Evolutionary conservation across 2,888 invertebrate genomes (phyloP).

Genomic region (Strigamia crassipes): DNA sequence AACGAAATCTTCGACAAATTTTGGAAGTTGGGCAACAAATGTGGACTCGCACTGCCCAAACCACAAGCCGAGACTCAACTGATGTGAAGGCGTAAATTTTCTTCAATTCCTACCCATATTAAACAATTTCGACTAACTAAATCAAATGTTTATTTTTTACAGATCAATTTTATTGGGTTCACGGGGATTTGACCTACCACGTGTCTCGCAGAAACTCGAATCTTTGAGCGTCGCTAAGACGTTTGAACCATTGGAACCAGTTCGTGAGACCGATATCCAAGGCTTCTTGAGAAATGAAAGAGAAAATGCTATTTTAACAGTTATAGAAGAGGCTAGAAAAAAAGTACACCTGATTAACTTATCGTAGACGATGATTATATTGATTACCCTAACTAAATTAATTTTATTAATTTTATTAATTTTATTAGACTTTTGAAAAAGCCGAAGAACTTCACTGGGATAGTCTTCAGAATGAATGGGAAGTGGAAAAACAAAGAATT

Average conservation of each 20-base stretch:
- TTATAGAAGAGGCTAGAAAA: slow-evolving; percentile 87
- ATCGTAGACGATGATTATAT: background rate
- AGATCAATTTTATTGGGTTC: slow-evolving; percentile 89
- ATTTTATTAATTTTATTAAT: background rate
- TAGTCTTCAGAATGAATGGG: slow-evolving; percentile 86
- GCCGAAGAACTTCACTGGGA: slow-evolving; percentile 70
- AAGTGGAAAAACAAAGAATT: slow-evolving; percentile 83
- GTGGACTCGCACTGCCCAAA: slow-evolving; percentile 80
- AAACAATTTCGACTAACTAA: background rate
- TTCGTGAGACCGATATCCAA: slow-evolving; percentile 84
- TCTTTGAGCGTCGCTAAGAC: slow-evolving; percentile 80
- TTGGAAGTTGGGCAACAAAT: slow-evolving; percentile 87
- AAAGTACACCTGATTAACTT: slow-evolving; percentile 65
- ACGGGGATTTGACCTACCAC: slow-evolving; percentile 90
- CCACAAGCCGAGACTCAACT: slow-evolving; percentile 66
- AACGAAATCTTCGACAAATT: slow-evolving; percentile 87
- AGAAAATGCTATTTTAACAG: slow-evolving; percentile 87
- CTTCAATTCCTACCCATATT: background rate
- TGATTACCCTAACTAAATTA: no score
- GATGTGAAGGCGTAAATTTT: slow-evolving; percentile 84
- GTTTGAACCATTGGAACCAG: slow-evolving; percentile 77
- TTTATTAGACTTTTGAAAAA: slow-evolving; percentile 64
- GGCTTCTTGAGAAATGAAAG: slow-evolving; percentile 89
- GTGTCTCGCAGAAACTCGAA: slow-evolving; percentile 87
- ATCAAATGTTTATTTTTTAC: slow-evolving; percentile 49